A percentile compares a stretch with the other conserved stretches of the same genome.
phyloP scores from a whole-genome alignment of 2,797 vertebrate species.

The Percopsis omiscomaycus region DNA sequence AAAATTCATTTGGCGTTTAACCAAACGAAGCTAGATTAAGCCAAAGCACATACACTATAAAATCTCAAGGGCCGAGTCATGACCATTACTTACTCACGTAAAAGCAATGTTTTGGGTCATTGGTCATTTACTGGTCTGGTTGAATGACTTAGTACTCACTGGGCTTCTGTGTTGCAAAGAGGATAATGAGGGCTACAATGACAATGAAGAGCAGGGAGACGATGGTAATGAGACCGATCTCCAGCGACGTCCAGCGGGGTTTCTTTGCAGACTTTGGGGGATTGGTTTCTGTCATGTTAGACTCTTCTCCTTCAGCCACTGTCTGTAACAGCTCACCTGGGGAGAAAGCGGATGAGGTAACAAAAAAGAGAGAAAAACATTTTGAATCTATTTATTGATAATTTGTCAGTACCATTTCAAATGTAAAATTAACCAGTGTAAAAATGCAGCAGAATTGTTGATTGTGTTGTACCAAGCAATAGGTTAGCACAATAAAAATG shows the following conservation, averaged over 20 bases:
- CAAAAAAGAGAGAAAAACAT: not conserved
- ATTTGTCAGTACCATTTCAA: not conserved
- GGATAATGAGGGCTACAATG: slow-evolving; percentile 83
- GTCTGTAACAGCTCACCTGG: slow-evolving; percentile 87
- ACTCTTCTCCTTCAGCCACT: slow-evolving; percentile 87
- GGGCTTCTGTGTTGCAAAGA: slow-evolving; percentile 86
- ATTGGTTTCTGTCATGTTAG: slow-evolving; percentile 89
- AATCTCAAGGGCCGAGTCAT: not conserved
- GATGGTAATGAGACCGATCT: slow-evolving; percentile 85
- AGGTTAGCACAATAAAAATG: slow-evolving; percentile 49
- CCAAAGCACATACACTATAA: too few relatives aligned
- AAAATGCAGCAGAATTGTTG: too few relatives aligned
- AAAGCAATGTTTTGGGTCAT: not conserved
- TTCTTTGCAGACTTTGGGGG: slow-evolving; percentile 87
- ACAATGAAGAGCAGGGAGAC: slow-evolving; percentile 84
- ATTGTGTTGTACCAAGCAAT: slow-evolving; percentile 22
- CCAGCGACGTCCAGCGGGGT: slow-evolving; percentile 84
- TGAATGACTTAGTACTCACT: slow-evolving; percentile 63
- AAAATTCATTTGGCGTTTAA: too few relatives aligned
- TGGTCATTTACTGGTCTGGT: not conserved
- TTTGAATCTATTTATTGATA: not conserved
- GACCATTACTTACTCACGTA: not conserved
- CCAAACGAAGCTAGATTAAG: too few relatives aligned
- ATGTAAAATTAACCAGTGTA: not conserved
- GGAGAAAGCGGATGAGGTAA: not conserved